Base-by-base conservation (phyloP, 2,888 invertebrate species). In the Pilophorus perplexus region DNA sequence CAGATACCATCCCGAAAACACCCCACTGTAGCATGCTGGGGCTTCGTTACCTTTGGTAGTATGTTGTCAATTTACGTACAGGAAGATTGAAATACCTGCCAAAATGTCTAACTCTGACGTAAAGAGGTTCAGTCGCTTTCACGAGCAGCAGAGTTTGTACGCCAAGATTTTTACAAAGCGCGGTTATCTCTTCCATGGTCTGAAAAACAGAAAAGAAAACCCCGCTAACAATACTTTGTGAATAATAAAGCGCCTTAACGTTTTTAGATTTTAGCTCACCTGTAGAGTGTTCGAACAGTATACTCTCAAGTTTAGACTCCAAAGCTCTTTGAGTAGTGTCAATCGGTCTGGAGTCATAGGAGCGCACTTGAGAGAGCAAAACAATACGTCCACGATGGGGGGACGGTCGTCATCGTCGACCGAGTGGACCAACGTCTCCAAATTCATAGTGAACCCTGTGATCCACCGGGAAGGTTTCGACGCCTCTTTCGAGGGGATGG, bases 361-460 rank as follows among this genome's bases (percentile, higher is more conserved):
- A 80, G 33, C 83, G 80, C 46, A 84, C 80, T 71, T 80, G 68
- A 89, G 75, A 6, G 82, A 84, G 78, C 85, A 85, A 71, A 93
- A 82, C 0, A 86, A 81, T 0, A 85, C 84, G 74, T 89, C 87
- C 18, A 84, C 79, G 14, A 79, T 77, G 2, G 77, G 77, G 67
- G 77, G 78, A 73, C 68, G 73, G 14, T 84, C 81, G 73, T 81
- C 77, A 73, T 81, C 76, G 72, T 80, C 20, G 28, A 27, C 28
- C 2, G 20, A 4, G 52, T 82, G 81, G 0, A 86, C 84, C 72
- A 93, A 80, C 73, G 87, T 85, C 73, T 95, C 94, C 67, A 94
- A 77, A 0, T 89, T 90, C 74, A 95, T 84, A 3, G 93, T 92
- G 71, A 94, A 85, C 0, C 95, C 94, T 0, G 88, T 90, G 0